Conservation (phyloP, 2,888 invertebrate genomes). For the Drosophila kuntzei region DNA sequence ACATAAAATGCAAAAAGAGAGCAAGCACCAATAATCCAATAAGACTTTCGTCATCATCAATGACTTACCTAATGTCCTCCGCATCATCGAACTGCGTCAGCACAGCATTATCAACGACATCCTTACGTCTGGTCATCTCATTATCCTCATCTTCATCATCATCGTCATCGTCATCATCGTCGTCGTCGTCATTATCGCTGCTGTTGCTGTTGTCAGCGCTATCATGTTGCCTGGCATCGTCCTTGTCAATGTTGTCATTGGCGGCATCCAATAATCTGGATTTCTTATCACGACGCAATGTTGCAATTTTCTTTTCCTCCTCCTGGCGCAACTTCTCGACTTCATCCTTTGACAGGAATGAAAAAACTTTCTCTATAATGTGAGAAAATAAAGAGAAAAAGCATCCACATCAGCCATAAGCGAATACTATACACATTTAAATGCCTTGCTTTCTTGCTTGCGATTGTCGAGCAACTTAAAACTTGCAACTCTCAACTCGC, state of each 20-base stretch:
- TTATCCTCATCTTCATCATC: slow-evolving; percentile 50
- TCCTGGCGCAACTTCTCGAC: slow-evolving; percentile 97
- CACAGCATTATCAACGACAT: slow-evolving; percentile 72
- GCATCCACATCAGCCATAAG: slow-evolving; percentile 33
- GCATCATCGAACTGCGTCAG: slow-evolving; percentile 72
- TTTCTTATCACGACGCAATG: slow-evolving; percentile 85
- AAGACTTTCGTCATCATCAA: slow-evolving; percentile 41
- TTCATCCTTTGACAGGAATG: slow-evolving; percentile 97
- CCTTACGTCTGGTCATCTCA: slow-evolving; percentile 55
- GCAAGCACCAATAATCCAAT: slow-evolving; percentile 63
- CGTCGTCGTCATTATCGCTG: slow-evolving; percentile 49
- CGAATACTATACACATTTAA: slow-evolving; percentile 32
- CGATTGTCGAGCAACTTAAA: background rate
- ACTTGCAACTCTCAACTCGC: background rate
- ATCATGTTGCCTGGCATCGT: slow-evolving; percentile 62
- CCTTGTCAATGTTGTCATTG: slow-evolving; percentile 82
- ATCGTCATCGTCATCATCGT: slow-evolving; percentile 35
- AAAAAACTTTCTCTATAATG: slow-evolving; percentile 93
- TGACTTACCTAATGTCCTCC: slow-evolving; percentile 83
- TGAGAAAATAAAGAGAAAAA: slow-evolving; percentile 21
- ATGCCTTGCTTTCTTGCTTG: slow-evolving; percentile 9
- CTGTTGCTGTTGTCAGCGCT: slow-evolving; percentile 61
- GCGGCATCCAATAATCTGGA: slow-evolving; percentile 83
- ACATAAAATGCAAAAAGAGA: slow-evolving; percentile 65
- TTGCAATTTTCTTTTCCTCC: slow-evolving; percentile 95